Base-by-base conservation (phyloP, 2,113 vertebrate genomes). In the Geothlypis trichas region DNA sequence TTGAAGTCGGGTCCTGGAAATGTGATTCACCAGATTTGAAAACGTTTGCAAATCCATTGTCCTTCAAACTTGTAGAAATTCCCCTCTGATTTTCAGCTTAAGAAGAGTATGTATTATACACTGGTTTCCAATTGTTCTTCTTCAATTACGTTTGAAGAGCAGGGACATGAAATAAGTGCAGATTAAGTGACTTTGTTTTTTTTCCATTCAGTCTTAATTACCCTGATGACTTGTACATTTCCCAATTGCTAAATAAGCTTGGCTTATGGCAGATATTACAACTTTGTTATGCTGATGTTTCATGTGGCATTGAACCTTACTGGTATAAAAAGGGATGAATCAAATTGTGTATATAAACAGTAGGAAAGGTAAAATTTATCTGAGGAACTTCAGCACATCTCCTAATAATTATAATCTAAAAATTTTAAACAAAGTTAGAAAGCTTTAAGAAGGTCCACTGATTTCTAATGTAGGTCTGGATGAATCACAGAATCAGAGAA, bases 161-260 rank as follows among this genome's bases (percentile, higher is more conserved):
- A 63, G 80, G 55, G 68, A 86, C 21, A 47, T 47, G 18, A 89
- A 77, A 46, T 74, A 92, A 86, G 42, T 27, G 4, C 59, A 89
- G 90, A 95, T 86, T 89, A 95, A 93, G 16, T 3, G 33, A 27
- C 23, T 89, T 27, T 47, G 18, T 71, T 90, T 92, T 93, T 83
- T 65, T 84, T 42, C 63, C 62, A 35, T 89, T 94, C 59, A 71
- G 19, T 39, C 47, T 86, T 90, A 95, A 96, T 90, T 95, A 84
- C 65, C 61, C 73, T 55, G 51, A 58, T 88, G 90, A 77, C 54
- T 80, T 69, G 54, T 66, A 66, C 75, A 62, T 93, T 93, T 95
- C 79, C 82, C 92, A 54, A 41, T 33, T 80, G 63, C 58, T 82
- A 79, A 93, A 80, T 90, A 83, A 90, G 71, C 71, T 81, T 87